phyloP scores from a whole-genome alignment of 2,888 invertebrate species.

The Mesorhabditis sp. region DNA sequence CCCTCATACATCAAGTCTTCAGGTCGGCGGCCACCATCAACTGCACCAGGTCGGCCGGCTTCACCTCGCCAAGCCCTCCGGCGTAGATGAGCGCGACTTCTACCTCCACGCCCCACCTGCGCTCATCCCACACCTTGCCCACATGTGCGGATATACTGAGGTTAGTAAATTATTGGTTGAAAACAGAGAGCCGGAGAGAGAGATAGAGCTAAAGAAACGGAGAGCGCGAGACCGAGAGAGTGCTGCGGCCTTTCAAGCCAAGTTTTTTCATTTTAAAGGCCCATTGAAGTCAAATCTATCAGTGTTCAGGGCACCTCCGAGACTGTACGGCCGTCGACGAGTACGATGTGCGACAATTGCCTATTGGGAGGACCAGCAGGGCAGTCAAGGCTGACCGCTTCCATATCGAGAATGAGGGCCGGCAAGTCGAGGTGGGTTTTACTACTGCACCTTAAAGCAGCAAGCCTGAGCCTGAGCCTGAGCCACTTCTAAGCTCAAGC shows the following conservation, averaged over 20 bases:
- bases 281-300: background rate
- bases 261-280: background rate
- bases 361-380: background rate
- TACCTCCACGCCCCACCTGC: background rate
- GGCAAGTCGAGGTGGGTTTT: too few relatives aligned
- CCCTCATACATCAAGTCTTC: background rate
- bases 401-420: too few relatives aligned
- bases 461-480: too few relatives aligned
- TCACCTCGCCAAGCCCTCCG: background rate
- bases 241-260: background rate
- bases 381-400: too few relatives aligned
- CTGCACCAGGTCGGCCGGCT: background rate
- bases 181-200: too few relatives aligned
- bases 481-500: too few relatives aligned
- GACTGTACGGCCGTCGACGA: background rate
- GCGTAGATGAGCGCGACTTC: conserved; percentile 1
- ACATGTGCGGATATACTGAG: background rate
- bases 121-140: background rate
- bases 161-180: background rate
- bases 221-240: background rate
- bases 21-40: conserved; percentile 2
- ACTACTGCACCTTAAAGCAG: too few relatives aligned
- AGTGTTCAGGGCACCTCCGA: background rate
- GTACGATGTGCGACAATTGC: conserved; percentile 3
- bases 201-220: background rate